Conservation (phyloP, 30 jellyfish, hydroid and myxozoan species). For the Hydractinia echinata region DNA sequence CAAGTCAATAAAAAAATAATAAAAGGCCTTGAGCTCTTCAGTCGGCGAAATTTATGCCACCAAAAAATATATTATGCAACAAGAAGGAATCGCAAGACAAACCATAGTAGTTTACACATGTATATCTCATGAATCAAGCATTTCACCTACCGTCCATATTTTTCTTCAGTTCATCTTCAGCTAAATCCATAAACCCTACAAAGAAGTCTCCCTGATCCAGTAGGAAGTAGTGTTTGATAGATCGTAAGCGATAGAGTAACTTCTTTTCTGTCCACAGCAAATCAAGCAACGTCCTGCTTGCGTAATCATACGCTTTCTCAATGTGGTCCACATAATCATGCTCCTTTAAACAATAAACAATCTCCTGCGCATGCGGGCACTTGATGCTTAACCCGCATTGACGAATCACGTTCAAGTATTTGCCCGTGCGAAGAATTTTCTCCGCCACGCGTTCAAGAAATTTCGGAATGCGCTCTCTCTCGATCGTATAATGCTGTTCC, state of each 20-base stretch:
- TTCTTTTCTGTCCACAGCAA: conserved; percentile 64
- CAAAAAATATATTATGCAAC: too few relatives aligned
- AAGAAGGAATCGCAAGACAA: too few relatives aligned
- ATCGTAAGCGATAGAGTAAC: conserved; percentile 76
- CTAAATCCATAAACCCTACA: conserved; percentile 95
- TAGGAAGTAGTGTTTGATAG: conserved; percentile 93
- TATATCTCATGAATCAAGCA: background rate
- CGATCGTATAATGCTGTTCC: conserved; percentile 96
- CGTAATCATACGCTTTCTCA: conserved; percentile 94
- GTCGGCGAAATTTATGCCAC: too few relatives aligned
- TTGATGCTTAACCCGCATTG: conserved; percentile 88
- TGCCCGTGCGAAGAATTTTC: conserved; percentile 94
- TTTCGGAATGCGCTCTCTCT: conserved; percentile 80
- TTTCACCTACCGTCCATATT: conserved; percentile 77
- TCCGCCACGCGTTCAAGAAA: conserved; percentile 94
- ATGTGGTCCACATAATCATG: conserved; percentile 89
- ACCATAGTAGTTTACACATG: too few relatives aligned
- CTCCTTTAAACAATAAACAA: conserved; percentile 74
- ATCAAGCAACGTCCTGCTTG: conserved; percentile 82
- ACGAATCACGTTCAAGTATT: conserved; percentile 91
- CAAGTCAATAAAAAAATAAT: too few relatives aligned
- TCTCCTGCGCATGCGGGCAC: conserved; percentile 92
- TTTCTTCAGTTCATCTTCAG: conserved; percentile 94
- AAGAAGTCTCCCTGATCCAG: conserved; percentile 98
- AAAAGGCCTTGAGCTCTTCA: too few relatives aligned